Percentiles rank a stretch among this genome's conserved stretches.
Conservation (phyloP, 2,113 vertebrate species). For the Gracilinanus agilis region DNA sequence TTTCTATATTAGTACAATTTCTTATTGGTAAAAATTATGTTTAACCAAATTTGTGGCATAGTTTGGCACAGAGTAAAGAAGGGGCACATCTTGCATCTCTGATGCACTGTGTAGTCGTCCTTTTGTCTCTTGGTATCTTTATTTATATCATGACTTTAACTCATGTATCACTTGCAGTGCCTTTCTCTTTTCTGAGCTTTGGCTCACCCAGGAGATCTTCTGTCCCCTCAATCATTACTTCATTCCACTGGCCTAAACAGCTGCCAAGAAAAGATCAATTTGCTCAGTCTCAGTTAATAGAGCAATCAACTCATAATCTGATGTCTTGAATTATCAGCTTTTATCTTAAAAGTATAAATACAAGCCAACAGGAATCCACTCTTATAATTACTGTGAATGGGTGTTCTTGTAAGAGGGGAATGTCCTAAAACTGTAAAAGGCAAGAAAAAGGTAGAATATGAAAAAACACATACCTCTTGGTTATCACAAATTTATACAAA, state of each 20-base stretch:
- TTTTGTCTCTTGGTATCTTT: neutral
- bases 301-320: neutral
- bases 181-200: neutral
- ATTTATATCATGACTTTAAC: neutral
- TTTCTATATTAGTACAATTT: neutral
- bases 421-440: neutral
- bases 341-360: neutral
- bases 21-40: neutral
- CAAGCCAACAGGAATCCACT: neutral
- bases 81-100: neutral
- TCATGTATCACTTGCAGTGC: neutral
- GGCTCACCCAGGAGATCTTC: neutral
- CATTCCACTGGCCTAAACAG: neutral
- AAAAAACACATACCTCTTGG: conserved; percentile 31
- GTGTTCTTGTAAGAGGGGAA: neutral
- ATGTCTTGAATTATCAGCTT: neutral
- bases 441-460: neutral
- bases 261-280: neutral
- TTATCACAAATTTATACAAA: conserved; percentile 1
- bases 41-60: neutral
- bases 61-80: neutral
- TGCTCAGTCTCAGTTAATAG: neutral
- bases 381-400: neutral
- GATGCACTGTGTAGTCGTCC: neutral
- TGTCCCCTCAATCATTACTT: neutral